Evolutionary conservation across 1,140 invertebrate species (phyloP).

Genomic region (Heliconius hermathena): DNA sequence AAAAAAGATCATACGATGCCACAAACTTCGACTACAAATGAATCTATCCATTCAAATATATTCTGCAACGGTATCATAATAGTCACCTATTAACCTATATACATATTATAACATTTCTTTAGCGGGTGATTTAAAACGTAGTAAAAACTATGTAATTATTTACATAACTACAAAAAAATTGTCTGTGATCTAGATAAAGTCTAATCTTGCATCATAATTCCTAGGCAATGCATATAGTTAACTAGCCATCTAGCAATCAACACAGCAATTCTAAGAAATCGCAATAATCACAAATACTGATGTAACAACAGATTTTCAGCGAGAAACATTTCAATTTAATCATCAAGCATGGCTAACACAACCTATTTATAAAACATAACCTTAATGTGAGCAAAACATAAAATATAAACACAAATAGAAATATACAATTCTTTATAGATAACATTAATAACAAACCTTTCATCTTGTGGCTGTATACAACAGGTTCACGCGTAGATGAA

Average conservation of each 20-base stretch:
- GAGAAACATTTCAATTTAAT: background rate
- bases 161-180: background rate
- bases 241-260: background rate
- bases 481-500: constrained; percentile 39
- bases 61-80: background rate
- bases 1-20: background rate
- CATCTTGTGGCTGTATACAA: constrained; percentile 45
- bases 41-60: background rate
- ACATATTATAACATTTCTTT: background rate
- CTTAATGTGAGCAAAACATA: background rate
- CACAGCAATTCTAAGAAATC: background rate
- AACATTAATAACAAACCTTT: constrained; percentile 38
- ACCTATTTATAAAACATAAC: background rate
- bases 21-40: background rate
- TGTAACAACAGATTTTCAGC: background rate
- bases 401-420: background rate
- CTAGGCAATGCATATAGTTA: background rate
- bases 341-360: background rate
- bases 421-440: background rate
- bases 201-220: background rate
- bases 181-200: background rate
- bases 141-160: background rate
- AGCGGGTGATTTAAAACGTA: background rate
- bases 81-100: background rate
- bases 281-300: background rate